A percentile compares a stretch with the other conserved stretches of the same genome.
Evolutionary conservation across 2,113 vertebrate genomes (phyloP).

Genomic region (Amia ocellicauda): DNA sequence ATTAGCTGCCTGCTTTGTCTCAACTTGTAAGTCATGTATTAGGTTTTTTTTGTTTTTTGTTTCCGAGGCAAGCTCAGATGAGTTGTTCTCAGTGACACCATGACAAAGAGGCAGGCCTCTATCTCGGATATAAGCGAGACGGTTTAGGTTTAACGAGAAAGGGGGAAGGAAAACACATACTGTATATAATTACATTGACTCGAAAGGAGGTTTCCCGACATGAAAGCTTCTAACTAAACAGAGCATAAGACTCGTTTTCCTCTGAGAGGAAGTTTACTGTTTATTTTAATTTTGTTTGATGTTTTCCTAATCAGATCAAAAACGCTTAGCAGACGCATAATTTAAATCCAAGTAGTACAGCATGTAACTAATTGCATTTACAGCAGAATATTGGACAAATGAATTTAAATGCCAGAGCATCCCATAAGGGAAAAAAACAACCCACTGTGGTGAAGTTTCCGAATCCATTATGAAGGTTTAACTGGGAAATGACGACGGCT

Average conservation of each 20-base stretch:
- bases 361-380: conserved; percentile 9
- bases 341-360: not conserved
- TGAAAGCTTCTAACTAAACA: conserved; percentile 6
- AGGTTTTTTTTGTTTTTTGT: too few relatives aligned
- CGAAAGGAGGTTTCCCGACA: not conserved
- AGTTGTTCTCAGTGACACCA: too few relatives aligned
- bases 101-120: too few relatives aligned
- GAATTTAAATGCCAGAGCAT: conserved; percentile 21
- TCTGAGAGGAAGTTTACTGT: conserved; percentile 14
- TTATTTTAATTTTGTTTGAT: conserved; percentile 7
- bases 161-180: too few relatives aligned
- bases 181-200: too few relatives aligned
- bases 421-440: conserved; percentile 19
- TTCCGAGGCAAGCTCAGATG: too few relatives aligned
- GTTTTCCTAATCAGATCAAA: not conserved
- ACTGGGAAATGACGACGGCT: too few relatives aligned
- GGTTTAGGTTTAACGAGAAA: too few relatives aligned
- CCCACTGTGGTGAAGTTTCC: conserved; percentile 11
- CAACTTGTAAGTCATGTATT: too few relatives aligned
- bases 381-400: conserved; percentile 23
- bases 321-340: too few relatives aligned
- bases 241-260: not conserved
- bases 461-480: conserved; percentile 14
- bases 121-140: too few relatives aligned
- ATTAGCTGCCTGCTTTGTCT: not conserved